Evolutionary conservation across 2,888 invertebrate species (phyloP).

Genomic region (Leucophenga maculata): DNA sequence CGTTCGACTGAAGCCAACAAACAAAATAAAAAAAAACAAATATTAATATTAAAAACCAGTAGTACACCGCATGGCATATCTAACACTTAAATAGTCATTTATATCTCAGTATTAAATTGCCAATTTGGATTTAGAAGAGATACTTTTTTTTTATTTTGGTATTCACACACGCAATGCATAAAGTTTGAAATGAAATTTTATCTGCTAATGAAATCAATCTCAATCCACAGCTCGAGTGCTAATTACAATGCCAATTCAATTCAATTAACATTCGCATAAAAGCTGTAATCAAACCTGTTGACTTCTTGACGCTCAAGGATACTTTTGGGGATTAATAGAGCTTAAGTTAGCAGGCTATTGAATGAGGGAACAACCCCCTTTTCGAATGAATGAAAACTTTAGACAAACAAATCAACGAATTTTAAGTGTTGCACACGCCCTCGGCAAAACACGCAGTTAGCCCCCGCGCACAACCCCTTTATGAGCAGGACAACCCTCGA

Average conservation of each 20-base stretch:
- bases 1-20: too few relatives aligned
- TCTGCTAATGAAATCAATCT: neutral
- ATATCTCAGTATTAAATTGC: neutral
- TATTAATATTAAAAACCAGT: neutral
- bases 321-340: neutral
- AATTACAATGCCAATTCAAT: conserved; percentile 1
- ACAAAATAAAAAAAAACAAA: too few relatives aligned
- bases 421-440: conserved; percentile 7
- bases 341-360: neutral
- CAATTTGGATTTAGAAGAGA: neutral
- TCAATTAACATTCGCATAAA: conserved; percentile 16
- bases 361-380: neutral
- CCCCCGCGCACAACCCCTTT: conserved; percentile 1
- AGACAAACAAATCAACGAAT: too few relatives aligned
- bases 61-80: neutral
- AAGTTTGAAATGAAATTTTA: neutral
- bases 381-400: neutral
- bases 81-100: conserved; percentile 2
- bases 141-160: too few relatives aligned
- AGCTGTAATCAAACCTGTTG: conserved; percentile 10
- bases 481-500: conserved; percentile 10
- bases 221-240: neutral
- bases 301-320: conserved; percentile 1
- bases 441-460: neutral
- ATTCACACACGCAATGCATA: neutral